These are phyloP conservation scores for Choloepus hoffmanni DNA, from an alignment of 2,113 vertebrate species.

Conservation along the genomic window DNA sequence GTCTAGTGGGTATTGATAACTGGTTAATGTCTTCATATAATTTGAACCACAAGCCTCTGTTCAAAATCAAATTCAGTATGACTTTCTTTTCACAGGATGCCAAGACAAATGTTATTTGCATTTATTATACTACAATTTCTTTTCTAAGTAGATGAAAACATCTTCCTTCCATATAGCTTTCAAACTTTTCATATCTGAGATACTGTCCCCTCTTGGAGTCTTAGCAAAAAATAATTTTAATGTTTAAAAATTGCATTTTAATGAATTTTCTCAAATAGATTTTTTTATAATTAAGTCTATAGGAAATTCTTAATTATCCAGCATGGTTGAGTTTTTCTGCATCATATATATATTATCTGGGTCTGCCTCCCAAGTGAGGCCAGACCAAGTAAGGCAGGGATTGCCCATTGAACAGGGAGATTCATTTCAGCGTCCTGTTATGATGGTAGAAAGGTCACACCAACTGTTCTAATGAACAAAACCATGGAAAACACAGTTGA, in stretches of 20 bases:
- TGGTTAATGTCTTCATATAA: slow-evolving; percentile 14
- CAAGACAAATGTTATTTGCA: background rate
- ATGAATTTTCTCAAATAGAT: background rate
- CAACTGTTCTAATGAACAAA: background rate
- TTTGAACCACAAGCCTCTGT: background rate
- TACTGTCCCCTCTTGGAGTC: background rate
- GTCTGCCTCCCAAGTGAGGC: background rate
- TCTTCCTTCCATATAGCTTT: background rate
- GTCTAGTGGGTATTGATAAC: background rate
- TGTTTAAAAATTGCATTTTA: background rate
- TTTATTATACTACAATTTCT: background rate
- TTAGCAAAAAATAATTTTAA: background rate
- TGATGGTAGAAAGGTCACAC: background rate
- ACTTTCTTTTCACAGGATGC: background rate
- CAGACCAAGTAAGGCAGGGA: background rate
- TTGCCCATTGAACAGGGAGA: background rate
- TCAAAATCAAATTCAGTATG: background rate
- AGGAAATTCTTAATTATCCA: background rate
- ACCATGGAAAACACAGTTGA: background rate
- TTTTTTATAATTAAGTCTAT: background rate
- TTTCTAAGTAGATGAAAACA: background rate
- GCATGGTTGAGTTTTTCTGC: background rate
- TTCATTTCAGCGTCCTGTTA: background rate
- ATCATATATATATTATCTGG: background rate
- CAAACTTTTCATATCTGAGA: background rate